Evolutionary conservation across 2,888 invertebrate genomes (phyloP).

Genomic region (Bombylius major): DNA sequence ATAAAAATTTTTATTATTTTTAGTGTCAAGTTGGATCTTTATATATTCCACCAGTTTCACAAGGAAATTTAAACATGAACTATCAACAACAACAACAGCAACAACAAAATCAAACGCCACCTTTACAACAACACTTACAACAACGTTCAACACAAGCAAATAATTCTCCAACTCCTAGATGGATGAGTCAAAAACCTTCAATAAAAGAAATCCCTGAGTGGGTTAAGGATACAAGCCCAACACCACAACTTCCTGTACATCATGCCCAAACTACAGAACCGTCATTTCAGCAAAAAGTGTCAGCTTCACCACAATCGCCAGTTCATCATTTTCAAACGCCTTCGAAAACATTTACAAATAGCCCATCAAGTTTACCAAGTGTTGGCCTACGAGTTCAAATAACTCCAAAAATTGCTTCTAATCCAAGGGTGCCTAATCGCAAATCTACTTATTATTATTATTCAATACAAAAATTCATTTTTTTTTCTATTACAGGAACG

Average conservation of each 20-base stretch:
- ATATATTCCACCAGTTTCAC: conserved; percentile 44
- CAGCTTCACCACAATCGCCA: conserved; percentile 2
- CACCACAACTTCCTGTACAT: not conserved
- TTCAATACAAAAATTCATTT: no score
- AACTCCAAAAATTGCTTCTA: conserved; percentile 14
- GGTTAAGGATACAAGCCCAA: conserved; percentile 25
- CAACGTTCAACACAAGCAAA: conserved; percentile 20
- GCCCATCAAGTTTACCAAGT: not conserved
- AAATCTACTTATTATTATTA: no score
- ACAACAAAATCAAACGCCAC: conserved; percentile 8
- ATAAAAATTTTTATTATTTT: no score
- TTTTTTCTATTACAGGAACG: conserved; percentile 24
- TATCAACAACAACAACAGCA: conserved; percentile 27
- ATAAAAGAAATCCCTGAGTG: conserved; percentile 30
- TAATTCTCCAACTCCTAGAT: conserved; percentile 14
- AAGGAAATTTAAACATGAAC: conserved; percentile 24
- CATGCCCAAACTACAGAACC: conserved; percentile 6
- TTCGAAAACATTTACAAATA: not conserved
- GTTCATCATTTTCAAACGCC: not conserved
- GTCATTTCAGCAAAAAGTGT: not conserved
- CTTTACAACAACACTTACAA: not conserved
- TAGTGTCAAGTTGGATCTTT: conserved; percentile 38
- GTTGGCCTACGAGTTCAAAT: conserved; percentile 29
- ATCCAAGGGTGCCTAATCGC: conserved; percentile 14
- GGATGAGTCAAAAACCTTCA: conserved; percentile 18